Conservation (phyloP, 1,140 invertebrate species). For the Ceratina australensis region DNA sequence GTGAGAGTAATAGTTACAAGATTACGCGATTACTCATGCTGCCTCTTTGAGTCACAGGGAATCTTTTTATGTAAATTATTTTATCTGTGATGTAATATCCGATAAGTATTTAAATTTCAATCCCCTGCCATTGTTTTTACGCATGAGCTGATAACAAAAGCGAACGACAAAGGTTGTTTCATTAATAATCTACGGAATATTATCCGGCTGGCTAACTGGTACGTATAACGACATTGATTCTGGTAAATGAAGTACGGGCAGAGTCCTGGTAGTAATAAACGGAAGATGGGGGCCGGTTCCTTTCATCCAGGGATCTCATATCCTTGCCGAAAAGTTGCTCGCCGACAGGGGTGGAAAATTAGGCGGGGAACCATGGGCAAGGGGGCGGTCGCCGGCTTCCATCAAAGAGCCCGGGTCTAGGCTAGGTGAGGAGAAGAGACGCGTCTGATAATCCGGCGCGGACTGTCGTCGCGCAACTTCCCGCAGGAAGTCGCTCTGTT, state of each 20-base stretch:
- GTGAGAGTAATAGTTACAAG: too few species aligned
- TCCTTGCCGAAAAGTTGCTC: conserved; percentile 42
- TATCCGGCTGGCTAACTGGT: background rate
- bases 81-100: too few species aligned
- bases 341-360: conserved; percentile 45
- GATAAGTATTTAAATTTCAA: too few species aligned
- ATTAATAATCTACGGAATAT: background rate
- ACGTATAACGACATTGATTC: too few species aligned
- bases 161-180: conserved; percentile 30
- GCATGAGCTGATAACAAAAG: too few species aligned
- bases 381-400: conserved; percentile 5
- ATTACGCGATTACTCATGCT: too few species aligned
- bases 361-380: conserved; percentile 34
- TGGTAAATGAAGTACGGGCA: too few species aligned
- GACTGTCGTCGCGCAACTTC: conserved; percentile 57
- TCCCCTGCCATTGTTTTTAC: too few species aligned
- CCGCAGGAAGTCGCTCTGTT: conserved; percentile 62
- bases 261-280: conserved; percentile 7
- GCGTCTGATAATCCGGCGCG: conserved; percentile 58
- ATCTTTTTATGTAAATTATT: too few species aligned
- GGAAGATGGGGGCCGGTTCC: conserved; percentile 20
- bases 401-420: conserved; percentile 51
- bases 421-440: conserved; percentile 21
- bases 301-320: conserved; percentile 43
- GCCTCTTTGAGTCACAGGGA: too few species aligned